These are phyloP conservation scores for Theretra japonica DNA, from an alignment of 2,888 invertebrate species.

Conservation along the genomic window DNA sequence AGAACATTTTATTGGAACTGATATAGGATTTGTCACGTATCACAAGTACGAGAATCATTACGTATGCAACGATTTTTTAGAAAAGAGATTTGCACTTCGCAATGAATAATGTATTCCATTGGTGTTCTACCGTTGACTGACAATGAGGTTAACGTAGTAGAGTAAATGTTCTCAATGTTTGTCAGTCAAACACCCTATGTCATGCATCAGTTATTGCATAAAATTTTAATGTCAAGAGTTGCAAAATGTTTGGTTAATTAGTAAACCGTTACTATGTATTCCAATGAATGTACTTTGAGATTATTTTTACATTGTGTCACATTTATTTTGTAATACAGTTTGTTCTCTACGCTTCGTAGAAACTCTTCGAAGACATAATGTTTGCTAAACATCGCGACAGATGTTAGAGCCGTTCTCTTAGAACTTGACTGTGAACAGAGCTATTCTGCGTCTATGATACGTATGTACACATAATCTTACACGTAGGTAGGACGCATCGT, in stretches of 20 bases:
- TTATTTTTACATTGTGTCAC: not conserved
- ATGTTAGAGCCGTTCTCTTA: not conserved
- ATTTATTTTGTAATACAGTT: not conserved
- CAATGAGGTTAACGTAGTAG: conserved; percentile 28
- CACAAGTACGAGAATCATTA: not conserved
- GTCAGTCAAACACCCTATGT: not conserved
- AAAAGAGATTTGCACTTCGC: conserved; percentile 6
- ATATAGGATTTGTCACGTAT: conserved; percentile 13
- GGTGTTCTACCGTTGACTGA: conserved; percentile 24
- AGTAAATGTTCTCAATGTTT: conserved; percentile 37
- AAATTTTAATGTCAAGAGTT: not conserved
- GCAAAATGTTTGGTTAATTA: not conserved
- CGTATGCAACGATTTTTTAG: conserved; percentile 4
- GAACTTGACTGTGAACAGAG: conserved; percentile 1
- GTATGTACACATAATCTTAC: conserved; percentile 55
- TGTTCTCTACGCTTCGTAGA: not conserved
- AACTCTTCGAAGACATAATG: not conserved
- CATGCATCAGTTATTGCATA: not conserved
- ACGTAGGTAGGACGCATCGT: conserved; percentile 76
- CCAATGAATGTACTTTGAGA: not conserved
- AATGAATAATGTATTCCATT: not conserved
- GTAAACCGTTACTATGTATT: not conserved
- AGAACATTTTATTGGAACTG: conserved; percentile 1
- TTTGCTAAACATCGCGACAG: not conserved
- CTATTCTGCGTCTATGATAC: conserved; percentile 30